A percentile compares a stretch with the other conserved stretches of the same genome.
phyloP scores from a whole-genome alignment of 2,888 invertebrate species.

The Hypomecis atomaria region DNA sequence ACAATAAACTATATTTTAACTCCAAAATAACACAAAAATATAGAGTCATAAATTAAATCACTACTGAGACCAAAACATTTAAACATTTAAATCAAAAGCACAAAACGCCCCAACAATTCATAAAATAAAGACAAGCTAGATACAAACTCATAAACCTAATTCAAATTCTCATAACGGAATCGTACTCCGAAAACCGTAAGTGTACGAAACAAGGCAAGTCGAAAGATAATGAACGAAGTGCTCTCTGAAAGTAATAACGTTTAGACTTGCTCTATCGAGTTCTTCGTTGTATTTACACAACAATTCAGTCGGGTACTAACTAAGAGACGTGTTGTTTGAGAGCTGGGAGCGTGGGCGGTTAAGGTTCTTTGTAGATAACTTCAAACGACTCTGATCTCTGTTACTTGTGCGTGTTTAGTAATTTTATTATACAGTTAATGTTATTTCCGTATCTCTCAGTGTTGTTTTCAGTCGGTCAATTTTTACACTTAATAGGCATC shows the following conservation, averaged over 20 bases:
- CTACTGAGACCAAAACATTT: no score
- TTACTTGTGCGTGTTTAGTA: neutral
- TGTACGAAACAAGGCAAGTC: slow-evolving; percentile 34
- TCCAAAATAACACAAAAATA: no score
- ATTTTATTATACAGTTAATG: no score
- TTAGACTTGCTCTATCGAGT: slow-evolving; percentile 54
- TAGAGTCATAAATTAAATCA: no score
- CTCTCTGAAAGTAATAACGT: slow-evolving; percentile 60
- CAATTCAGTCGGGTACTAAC: slow-evolving; percentile 52
- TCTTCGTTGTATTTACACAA: slow-evolving; percentile 58
- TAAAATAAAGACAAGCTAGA: slow-evolving; percentile 13
- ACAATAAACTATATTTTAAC: neutral
- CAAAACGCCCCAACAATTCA: slow-evolving; percentile 3
- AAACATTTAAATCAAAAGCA: no score
- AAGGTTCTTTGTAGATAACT: neutral
- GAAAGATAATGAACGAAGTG: slow-evolving; percentile 59
- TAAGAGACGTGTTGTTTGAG: slow-evolving; percentile 30
- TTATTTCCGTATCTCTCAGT: no score
- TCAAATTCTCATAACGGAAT: slow-evolving; percentile 27
- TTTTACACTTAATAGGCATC: no score
- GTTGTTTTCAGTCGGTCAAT: no score
- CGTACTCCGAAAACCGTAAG: slow-evolving; percentile 26
- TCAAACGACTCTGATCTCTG: neutral
- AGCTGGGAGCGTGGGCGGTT: slow-evolving; percentile 3
- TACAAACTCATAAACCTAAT: slow-evolving; percentile 22